Evolutionary conservation across 2,888 invertebrate species (phyloP), one percentile per base, ranked within the genome.

Genomic region (Eulithis prunata): DNA sequence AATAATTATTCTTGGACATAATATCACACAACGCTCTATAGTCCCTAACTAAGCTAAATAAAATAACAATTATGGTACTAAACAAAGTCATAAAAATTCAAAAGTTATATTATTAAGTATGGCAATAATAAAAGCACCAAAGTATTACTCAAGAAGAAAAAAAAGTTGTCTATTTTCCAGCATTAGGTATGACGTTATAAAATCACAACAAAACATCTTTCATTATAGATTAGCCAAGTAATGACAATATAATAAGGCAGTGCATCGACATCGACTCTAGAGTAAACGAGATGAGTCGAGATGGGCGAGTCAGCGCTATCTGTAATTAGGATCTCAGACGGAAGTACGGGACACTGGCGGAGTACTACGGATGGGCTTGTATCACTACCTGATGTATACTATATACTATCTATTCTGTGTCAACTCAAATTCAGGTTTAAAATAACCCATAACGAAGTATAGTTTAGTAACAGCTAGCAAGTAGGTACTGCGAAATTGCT

Each of bases 311-410:
- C 78, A 78, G 75, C 80, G 82, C 85, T 90, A 90, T 91, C 91
- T 90, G 85, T 90, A 90, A 91, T 90, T 90, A 90, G 88, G 85
- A 89, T 89, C 89, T 83, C 87, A 84, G 83, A 81, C 78, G 84
- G 84, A 87, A 88, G 84, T 81, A 79, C 74, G 82, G 84, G 85
- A 83, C 82, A 82, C 82, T 79, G 78, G 77, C 76, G 21, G 8
- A 52, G 63, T 79, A 76, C 78, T 78, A 72, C 75, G 47, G 61
- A 47, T 41, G 38, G 61, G 51, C 36, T 13, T 54, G 5, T 57
- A 51, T 36, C 64, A 56, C 58, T 58, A 7, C 28, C 32, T 5
- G 6, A 4, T 5, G 32, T 3, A 32, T 32, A 32, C 32, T 32
- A 32, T 32, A 21, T 21, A 21, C 21, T 32, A 32, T 32, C 32